These are phyloP conservation scores for Drosophila conformis DNA, from an alignment of 2,888 invertebrate genomes.

Conservation along the genomic window DNA sequence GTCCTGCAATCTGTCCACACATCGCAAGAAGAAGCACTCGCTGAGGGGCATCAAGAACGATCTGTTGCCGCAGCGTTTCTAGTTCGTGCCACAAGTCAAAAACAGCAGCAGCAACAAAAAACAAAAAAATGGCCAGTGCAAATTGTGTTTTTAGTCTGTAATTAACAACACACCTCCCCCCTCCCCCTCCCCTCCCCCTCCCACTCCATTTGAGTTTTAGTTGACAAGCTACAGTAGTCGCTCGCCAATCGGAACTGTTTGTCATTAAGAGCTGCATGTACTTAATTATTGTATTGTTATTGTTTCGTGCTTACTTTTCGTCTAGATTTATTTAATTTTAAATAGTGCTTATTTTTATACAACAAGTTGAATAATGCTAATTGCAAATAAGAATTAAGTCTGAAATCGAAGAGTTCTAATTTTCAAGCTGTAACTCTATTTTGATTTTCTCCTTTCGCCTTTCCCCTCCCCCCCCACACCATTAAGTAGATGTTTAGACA, in stretches of 20 bases:
- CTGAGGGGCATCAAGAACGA: slow-evolving; percentile 77
- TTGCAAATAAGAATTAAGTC: slow-evolving; percentile 1
- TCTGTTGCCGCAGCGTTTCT: slow-evolving; percentile 71
- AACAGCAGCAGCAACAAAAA: neutral
- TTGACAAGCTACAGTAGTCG: neutral
- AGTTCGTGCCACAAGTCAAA: slow-evolving; percentile 11
- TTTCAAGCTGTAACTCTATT: neutral
- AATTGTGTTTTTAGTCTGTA: slow-evolving; percentile 30
- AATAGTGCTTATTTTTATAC: neutral
- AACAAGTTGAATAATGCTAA: slow-evolving; percentile 3
- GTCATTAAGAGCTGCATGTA: neutral
- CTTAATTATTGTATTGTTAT: neutral
- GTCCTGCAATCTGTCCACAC: slow-evolving; percentile 82
- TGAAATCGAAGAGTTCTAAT: neutral
- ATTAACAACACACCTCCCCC: neutral
- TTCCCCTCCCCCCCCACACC: neutral
- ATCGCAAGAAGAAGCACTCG: slow-evolving; percentile 82
- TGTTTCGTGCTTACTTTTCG: neutral
- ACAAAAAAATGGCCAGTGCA: slow-evolving; percentile 22
- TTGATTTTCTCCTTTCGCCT: neutral
- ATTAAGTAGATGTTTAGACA: slow-evolving; percentile 17
- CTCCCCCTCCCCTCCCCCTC: too few species aligned
- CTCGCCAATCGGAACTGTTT: neutral
- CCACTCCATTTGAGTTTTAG: slow-evolving; percentile 3
- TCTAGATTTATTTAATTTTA: neutral